A percentile compares a stretch with the other conserved stretches of the same genome.
phyloP scores from a whole-genome alignment of 2,113 vertebrate species.

The Mionectes macconnelli region DNA sequence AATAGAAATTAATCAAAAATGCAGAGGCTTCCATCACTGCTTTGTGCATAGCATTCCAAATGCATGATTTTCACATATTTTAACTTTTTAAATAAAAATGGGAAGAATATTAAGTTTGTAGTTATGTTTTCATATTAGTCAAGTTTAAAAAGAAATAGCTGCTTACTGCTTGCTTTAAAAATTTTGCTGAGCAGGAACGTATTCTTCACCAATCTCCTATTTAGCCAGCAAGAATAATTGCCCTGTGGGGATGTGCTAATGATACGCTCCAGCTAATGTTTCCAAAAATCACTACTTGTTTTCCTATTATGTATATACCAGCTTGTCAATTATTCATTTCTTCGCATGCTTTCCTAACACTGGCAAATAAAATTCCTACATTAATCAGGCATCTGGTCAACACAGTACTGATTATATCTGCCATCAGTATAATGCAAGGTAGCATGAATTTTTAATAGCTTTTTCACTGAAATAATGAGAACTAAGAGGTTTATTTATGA shows the following conservation, averaged over 20 bases:
- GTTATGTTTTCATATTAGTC: not conserved
- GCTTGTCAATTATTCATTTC: slow-evolving; percentile 66
- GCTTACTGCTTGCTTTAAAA: not conserved
- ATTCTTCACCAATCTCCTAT: not conserved
- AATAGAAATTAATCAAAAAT: not conserved
- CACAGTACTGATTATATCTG: slow-evolving; percentile 45
- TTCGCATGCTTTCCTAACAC: slow-evolving; percentile 38
- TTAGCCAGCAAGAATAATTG: slow-evolving; percentile 20
- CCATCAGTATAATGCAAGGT: slow-evolving; percentile 53
- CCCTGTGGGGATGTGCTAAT: slow-evolving; percentile 49
- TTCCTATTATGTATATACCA: slow-evolving; percentile 32
- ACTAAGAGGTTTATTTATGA: slow-evolving; percentile 38
- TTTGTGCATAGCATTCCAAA: not conserved
- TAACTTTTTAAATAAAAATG: not conserved
- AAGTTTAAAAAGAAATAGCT: not conserved
- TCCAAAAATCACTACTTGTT: slow-evolving; percentile 50
- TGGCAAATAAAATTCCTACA: slow-evolving; percentile 51
- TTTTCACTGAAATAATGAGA: slow-evolving; percentile 63
- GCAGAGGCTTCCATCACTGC: not conserved
- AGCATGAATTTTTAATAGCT: slow-evolving; percentile 62
- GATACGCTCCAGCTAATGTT: slow-evolving; percentile 23
- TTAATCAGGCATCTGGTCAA: slow-evolving; percentile 62
- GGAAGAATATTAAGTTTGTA: not conserved
- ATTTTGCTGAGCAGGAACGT: slow-evolving; percentile 11
- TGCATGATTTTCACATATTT: not conserved